These are phyloP conservation scores for Rhinoraja longicauda DNA, from an alignment of 2,797 vertebrate species.

Conservation along the genomic window DNA sequence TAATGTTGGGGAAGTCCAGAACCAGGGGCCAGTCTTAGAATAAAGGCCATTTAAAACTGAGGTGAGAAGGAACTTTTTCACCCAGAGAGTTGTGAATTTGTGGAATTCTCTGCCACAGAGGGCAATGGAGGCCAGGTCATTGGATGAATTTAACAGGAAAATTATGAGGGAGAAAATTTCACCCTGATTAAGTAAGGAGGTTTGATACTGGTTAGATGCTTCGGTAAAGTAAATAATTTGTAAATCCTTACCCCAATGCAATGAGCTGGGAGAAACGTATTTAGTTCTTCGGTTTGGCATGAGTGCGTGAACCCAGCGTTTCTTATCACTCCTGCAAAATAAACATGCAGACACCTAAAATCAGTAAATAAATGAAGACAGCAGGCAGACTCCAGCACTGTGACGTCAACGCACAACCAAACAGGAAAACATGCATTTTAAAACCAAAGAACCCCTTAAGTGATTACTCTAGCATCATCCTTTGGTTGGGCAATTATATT, in stretches of 20 bases:
- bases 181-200: neutral
- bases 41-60: too few species aligned
- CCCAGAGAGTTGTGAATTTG: too few species aligned
- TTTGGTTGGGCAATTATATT: neutral
- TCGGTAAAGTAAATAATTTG: neutral
- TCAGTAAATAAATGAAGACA: conserved; percentile 39
- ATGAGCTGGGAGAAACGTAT: conserved; percentile 79
- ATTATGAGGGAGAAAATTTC: neutral
- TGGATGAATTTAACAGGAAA: too few species aligned
- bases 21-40: too few species aligned
- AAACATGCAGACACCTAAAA: neutral
- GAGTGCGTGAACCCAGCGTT: conserved; percentile 85
- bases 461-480: neutral
- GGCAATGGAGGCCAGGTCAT: too few species aligned
- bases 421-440: neutral
- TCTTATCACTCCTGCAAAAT: conserved; percentile 79
- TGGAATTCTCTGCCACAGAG: too few species aligned
- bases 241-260: conserved; percentile 70
- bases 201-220: neutral
- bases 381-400: conserved; percentile 7
- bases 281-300: conserved; percentile 86
- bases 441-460: neutral
- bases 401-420: neutral
- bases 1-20: too few species aligned
- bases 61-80: too few species aligned